Conservation (phyloP, 2,113 vertebrate genomes). For the Uria lomvia region DNA sequence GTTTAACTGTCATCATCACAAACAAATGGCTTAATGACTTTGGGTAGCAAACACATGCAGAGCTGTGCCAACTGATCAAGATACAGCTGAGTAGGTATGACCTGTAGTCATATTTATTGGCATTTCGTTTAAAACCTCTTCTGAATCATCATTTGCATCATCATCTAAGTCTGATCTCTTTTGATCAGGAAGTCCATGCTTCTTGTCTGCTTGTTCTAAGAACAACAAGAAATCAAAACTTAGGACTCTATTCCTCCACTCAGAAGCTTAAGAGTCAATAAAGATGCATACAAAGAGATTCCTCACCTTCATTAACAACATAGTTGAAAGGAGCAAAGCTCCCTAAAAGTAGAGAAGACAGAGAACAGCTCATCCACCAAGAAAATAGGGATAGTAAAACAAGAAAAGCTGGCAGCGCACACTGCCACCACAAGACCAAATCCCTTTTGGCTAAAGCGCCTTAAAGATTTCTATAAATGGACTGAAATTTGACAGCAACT, state of each 20-base stretch:
- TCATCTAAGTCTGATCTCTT: background rate
- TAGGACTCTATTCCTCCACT: background rate
- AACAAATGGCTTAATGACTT: conserved; percentile 24
- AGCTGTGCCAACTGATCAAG: background rate
- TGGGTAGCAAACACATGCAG: background rate
- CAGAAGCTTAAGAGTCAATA: background rate
- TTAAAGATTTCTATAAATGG: conserved; percentile 32
- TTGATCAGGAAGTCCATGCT: background rate
- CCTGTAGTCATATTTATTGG: background rate
- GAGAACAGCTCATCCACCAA: background rate
- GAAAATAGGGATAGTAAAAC: conserved; percentile 8
- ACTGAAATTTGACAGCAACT: conserved; percentile 19
- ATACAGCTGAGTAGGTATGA: conserved; percentile 3
- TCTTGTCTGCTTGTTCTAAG: background rate
- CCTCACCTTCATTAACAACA: background rate
- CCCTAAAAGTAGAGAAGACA: background rate
- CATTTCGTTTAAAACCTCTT: conserved; percentile 19
- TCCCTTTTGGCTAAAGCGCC: background rate
- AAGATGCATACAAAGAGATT: background rate
- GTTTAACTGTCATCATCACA: background rate
- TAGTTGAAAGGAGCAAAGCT: background rate
- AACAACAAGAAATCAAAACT: background rate
- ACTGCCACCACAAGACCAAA: background rate
- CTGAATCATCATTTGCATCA: background rate
- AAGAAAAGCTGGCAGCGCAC: background rate